Evolutionary conservation across 2,888 invertebrate species (phyloP).

Genomic region (Maniola hyperantus): DNA sequence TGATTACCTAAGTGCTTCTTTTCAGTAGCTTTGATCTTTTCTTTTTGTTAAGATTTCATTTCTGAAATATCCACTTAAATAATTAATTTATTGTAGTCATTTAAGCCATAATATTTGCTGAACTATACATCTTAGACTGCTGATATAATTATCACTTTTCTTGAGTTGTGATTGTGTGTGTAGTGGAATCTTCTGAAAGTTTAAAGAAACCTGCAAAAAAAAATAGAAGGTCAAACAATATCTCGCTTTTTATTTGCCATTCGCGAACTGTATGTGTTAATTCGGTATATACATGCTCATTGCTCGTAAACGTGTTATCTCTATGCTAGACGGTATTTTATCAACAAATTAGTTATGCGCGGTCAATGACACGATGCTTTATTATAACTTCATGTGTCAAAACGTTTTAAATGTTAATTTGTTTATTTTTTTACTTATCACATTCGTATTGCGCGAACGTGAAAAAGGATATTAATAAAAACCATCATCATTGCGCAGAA

Average conservation of each 20-base stretch:
- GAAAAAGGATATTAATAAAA: constrained; percentile 16
- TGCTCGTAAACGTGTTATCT: constrained; percentile 23
- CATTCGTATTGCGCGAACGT: constrained; percentile 19
- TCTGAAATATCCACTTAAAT: not conserved
- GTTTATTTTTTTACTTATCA: constrained; percentile 31
- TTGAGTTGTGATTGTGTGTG: not conserved
- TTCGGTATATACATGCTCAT: constrained; percentile 27
- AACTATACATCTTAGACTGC: too few species aligned
- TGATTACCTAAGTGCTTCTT: not conserved
- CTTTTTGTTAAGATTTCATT: not conserved
- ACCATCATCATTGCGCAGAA: constrained; percentile 22
- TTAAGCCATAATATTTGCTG: too few species aligned
- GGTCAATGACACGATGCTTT: constrained; percentile 40
- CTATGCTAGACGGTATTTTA: constrained; percentile 41
- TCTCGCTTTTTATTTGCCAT: constrained; percentile 5
- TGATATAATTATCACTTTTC: not conserved
- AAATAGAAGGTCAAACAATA: constrained; percentile 12
- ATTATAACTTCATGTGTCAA: constrained; percentile 33
- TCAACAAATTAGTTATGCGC: constrained; percentile 39
- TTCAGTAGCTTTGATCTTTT: not conserved
- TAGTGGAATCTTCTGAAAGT: not conserved
- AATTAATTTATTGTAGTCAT: too few species aligned
- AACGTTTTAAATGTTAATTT: constrained; percentile 29
- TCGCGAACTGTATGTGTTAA: constrained; percentile 18
- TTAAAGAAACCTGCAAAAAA: not conserved